phyloP scores from a whole-genome alignment of 2,888 invertebrate species.

The Malthinus seriepunctatus region DNA sequence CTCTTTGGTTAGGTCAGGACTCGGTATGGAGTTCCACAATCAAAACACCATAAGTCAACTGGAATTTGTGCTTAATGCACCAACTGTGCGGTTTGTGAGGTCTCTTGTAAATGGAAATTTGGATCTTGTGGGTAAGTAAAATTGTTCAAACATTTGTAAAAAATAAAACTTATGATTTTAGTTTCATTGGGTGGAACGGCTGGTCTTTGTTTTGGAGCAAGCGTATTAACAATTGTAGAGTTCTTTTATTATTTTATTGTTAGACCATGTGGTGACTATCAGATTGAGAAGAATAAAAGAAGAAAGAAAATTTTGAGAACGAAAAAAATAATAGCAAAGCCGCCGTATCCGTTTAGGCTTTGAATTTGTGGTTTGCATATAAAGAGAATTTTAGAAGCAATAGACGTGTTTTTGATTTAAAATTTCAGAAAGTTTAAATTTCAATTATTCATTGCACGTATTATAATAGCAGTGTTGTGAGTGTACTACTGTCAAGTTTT shows the following conservation, averaged over 20 bases:
- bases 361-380: too few species aligned
- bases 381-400: too few species aligned
- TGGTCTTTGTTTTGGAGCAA: conserved; percentile 31
- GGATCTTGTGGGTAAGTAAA: conserved; percentile 22
- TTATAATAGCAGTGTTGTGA: too few species aligned
- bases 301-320: background rate
- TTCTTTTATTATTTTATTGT: conserved; percentile 30
- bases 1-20: too few species aligned
- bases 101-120: conserved; percentile 22
- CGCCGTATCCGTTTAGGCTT: background rate
- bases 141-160: background rate
- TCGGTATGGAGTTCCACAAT: too few species aligned
- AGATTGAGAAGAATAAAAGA: background rate
- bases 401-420: too few species aligned
- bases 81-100: conserved; percentile 23
- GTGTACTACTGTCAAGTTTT: too few species aligned
- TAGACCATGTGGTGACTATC: conserved; percentile 18
- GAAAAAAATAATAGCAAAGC: background rate
- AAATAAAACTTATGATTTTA: conserved; percentile 8
- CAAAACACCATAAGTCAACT: conserved; percentile 12
- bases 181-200: conserved; percentile 32
- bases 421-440: too few species aligned
- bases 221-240: conserved; percentile 28
- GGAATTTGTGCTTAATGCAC: conserved; percentile 22
- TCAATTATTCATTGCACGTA: too few species aligned